Conservation (phyloP, 2,797 vertebrate species). For the Calcarius lapponicus region DNA sequence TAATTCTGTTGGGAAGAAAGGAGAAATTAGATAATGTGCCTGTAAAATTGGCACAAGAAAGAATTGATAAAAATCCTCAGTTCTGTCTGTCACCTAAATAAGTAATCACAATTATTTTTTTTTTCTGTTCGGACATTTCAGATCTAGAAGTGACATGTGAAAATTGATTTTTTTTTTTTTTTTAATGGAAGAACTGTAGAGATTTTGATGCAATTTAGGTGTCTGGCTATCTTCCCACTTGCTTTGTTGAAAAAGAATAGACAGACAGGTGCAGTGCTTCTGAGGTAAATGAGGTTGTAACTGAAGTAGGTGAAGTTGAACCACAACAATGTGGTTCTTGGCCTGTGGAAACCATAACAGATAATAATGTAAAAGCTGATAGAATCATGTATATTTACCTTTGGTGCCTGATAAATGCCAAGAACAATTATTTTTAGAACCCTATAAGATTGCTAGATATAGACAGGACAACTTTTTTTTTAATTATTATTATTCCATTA, state of each 20-base stretch:
- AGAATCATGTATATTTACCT: background rate
- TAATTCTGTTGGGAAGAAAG: slow-evolving; percentile 45
- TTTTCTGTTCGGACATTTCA: background rate
- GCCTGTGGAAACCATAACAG: background rate
- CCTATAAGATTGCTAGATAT: background rate
- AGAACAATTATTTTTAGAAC: background rate
- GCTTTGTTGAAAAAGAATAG: background rate
- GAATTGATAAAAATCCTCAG: background rate
- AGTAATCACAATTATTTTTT: background rate
- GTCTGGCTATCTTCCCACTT: background rate
- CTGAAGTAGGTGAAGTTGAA: background rate
- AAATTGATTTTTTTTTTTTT: background rate
- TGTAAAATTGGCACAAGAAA: slow-evolving; percentile 6
- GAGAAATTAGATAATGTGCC: background rate
- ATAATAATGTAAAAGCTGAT: background rate
- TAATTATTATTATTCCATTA: background rate
- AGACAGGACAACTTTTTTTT: background rate
- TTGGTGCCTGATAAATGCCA: background rate
- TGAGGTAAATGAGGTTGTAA: background rate
- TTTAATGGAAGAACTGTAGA: background rate
- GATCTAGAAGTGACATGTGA: background rate
- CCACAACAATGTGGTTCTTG: background rate
- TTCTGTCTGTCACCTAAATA: slow-evolving; percentile 20
- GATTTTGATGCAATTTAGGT: background rate
- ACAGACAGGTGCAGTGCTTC: background rate